Conservation (phyloP, 1,140 invertebrate genomes). For the Ditylenchus dipsaci region DNA sequence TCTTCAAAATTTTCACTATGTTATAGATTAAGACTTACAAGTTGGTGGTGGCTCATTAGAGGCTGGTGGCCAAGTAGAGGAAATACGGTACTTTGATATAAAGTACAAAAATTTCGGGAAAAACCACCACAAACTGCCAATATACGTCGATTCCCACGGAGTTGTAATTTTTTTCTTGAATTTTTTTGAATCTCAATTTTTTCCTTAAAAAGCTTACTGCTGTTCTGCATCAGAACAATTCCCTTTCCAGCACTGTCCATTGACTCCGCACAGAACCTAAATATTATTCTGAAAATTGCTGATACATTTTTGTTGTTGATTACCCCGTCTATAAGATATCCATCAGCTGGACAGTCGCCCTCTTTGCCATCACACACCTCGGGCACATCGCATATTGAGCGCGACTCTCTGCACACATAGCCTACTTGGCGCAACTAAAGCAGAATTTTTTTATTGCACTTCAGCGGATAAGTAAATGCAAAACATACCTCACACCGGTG, state of each 20-base stretch:
- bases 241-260: slow-evolving; percentile 57
- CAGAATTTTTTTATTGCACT: neutral
- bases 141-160: too few relatives aligned
- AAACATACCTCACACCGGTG: slow-evolving; percentile 47
- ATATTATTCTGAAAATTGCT: neutral
- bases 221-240: slow-evolving; percentile 51
- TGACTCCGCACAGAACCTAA: slow-evolving; percentile 43
- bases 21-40: too few relatives aligned
- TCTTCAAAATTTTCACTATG: too few relatives aligned
- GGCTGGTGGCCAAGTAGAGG: too few relatives aligned
- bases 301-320: neutral
- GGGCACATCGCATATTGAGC: slow-evolving; percentile 50
- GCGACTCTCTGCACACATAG: slow-evolving; percentile 44
- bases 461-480: neutral
- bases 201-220: too few relatives aligned
- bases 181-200: too few relatives aligned
- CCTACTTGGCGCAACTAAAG: slow-evolving; percentile 35
- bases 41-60: too few relatives aligned
- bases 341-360: slow-evolving; percentile 56
- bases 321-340: slow-evolving; percentile 54
- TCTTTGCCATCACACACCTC: slow-evolving; percentile 55
- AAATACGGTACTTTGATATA: too few relatives aligned
- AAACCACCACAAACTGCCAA: too few relatives aligned
- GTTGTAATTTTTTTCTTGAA: too few relatives aligned
- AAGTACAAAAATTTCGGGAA: too few relatives aligned